These are phyloP conservation scores for Synaphobranchus kaupii DNA, from an alignment of 2,797 vertebrate genomes.

Conservation along the genomic window DNA sequence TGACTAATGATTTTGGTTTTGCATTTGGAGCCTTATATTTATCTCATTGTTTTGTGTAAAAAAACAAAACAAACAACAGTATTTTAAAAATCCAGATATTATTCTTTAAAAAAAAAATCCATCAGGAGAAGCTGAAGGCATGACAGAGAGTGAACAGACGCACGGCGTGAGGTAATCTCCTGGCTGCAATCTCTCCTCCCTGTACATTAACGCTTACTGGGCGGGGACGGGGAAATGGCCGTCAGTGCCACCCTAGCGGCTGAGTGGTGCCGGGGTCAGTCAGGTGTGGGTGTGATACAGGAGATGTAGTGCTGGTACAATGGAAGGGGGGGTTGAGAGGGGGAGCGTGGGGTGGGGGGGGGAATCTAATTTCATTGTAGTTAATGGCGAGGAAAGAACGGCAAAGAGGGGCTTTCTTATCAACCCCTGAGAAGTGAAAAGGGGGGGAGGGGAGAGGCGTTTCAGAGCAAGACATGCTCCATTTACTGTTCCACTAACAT, in stretches of 20 bases:
- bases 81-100: neutral
- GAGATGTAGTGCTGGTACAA: slow-evolving; percentile 44
- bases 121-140: neutral
- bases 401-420: slow-evolving; percentile 76
- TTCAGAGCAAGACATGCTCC: slow-evolving; percentile 77
- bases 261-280: slow-evolving; percentile 43
- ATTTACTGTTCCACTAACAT: slow-evolving; percentile 78
- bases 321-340: slow-evolving; percentile 66
- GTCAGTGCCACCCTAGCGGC: slow-evolving; percentile 59
- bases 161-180: slow-evolving; percentile 61
- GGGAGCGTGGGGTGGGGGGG: slow-evolving; percentile 66
- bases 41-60: neutral
- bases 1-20: neutral
- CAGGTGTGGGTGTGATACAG: slow-evolving; percentile 37
- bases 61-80: neutral
- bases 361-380: slow-evolving; percentile 78
- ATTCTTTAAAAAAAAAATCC: neutral
- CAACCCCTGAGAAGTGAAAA: slow-evolving; percentile 53
- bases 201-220: slow-evolving; percentile 46
- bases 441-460: slow-evolving; percentile 43
- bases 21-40: neutral
- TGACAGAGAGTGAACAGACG: neutral
- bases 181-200: slow-evolving; percentile 66
- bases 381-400: slow-evolving; percentile 82
- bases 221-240: slow-evolving; percentile 47